A percentile compares a stretch with the other conserved stretches of the same genome.
Conservation (phyloP, 2,113 vertebrate species). For the Hippoglossus stenolepis region DNA sequence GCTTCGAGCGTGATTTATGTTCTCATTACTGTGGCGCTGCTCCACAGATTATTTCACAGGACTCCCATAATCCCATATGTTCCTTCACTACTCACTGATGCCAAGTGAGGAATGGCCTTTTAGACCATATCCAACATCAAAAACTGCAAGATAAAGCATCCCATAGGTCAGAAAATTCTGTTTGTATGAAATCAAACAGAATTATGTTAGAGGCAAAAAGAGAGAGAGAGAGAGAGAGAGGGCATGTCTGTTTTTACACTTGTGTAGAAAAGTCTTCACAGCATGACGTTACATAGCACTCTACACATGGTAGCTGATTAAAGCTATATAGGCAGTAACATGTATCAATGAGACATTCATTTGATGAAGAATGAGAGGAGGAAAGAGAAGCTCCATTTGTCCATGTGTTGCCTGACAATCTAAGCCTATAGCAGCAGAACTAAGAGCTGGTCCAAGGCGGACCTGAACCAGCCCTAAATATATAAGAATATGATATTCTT, state of each 20-base stretch:
- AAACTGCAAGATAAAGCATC: constrained; percentile 48
- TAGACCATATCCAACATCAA: constrained; percentile 56
- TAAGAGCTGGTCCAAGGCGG: too few relatives aligned
- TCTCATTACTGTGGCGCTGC: constrained; percentile 72
- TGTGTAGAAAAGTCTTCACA: not conserved
- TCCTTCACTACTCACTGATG: constrained; percentile 48
- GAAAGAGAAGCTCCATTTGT: too few relatives aligned
- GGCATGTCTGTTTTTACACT: not conserved
- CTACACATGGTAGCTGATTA: not conserved
- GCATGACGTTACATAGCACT: not conserved
- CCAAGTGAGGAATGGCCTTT: constrained; percentile 68
- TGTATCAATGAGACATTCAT: too few relatives aligned
- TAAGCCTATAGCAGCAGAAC: too few relatives aligned
- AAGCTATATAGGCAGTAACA: too few relatives aligned
- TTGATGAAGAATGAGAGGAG: too few relatives aligned
- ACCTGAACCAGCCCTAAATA: too few relatives aligned
- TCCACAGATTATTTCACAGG: constrained; percentile 74
- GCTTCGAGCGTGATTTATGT: constrained; percentile 77
- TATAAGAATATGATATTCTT: too few relatives aligned
- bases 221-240: not conserved
- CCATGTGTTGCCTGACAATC: too few relatives aligned
- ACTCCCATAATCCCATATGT: constrained; percentile 73
- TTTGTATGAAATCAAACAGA: constrained; percentile 28
- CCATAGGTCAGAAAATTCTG: constrained; percentile 1
- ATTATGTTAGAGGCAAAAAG: not conserved